Base-by-base conservation (phyloP, 2,113 vertebrate species). In the Abramis brama region DNA sequence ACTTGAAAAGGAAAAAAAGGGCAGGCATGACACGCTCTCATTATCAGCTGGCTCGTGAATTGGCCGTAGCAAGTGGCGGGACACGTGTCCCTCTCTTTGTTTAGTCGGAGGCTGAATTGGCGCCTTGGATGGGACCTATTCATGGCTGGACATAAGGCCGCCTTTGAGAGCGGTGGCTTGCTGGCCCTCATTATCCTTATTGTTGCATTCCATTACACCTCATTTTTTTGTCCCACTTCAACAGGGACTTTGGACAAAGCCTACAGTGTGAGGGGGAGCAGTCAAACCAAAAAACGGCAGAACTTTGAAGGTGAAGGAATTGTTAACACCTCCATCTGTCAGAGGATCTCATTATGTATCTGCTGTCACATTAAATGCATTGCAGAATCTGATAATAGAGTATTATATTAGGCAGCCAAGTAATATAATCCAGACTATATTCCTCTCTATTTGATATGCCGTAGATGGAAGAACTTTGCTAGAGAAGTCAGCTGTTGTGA, bases 71-170 rank as follows among this genome's bases (percentile, higher is more conserved):
- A 66, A 82, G 77, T 78, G 19, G 13, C 8, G 47, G 23, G 82
- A 89, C 87, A 78, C 88, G 88, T 82, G 88, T 86, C 88, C 12
- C 21, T 25, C 23, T 85, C 85, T 84, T 86, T 86, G 85, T 84
- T n/a, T 27, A 84, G 64, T 30, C 45, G 0, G 25, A 43, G 73
- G 47, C 55, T 79, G 74, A 85, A 83, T 78, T 17, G 43, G 75
- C 4, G 64, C 73, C 71, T 52, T 17, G 80, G 62, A 87, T 7
- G 43, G 84, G 36, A 55, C 43, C 86, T 84, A 81, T 89, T 89
- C 88, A 87, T 47, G 82, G 43, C 59, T 25, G 23, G 66, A 84
- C 84, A 87, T 86, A 86, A 80, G 81, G 83, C 79, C 30, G 74
- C 55, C 71, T 86, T 85, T 87, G 70, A 88, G 80, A 77, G 43